Evolutionary conservation across 2,888 invertebrate species (phyloP).

Genomic region (Anthrax anthrax): DNA sequence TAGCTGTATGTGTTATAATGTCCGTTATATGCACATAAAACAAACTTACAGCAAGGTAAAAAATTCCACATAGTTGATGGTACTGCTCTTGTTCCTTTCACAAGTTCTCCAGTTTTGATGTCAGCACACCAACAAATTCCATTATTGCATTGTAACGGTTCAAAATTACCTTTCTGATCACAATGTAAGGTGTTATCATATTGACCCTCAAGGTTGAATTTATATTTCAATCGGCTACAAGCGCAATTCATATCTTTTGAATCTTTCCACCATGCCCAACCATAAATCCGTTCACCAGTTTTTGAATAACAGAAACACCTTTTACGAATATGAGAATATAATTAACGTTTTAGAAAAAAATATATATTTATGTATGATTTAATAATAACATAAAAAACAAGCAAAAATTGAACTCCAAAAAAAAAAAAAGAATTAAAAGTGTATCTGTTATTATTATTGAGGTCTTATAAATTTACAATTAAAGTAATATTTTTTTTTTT

Average conservation of each 20-base stretch:
- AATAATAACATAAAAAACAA: too few relatives aligned
- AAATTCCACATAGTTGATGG: constrained; percentile 42
- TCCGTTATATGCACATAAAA: too few relatives aligned
- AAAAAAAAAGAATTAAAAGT: too few relatives aligned
- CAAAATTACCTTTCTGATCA: constrained; percentile 48
- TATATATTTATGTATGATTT: too few relatives aligned
- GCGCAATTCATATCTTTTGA: constrained; percentile 44
- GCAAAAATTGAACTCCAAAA: too few relatives aligned
- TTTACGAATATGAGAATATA: constrained; percentile 8
- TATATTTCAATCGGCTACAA: constrained; percentile 45
- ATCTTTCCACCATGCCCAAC: constrained; percentile 44
- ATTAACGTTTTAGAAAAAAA: too few relatives aligned
- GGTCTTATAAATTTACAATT: too few relatives aligned
- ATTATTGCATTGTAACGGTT: constrained; percentile 50
- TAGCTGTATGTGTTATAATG: too few relatives aligned
- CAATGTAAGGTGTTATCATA: constrained; percentile 47
- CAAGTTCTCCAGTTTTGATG: constrained; percentile 43
- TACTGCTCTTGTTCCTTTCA: constrained; percentile 37
- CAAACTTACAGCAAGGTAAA: constrained; percentile 48
- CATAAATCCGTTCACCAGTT: constrained; percentile 47
- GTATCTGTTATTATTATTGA: too few relatives aligned
- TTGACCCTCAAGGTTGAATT: constrained; percentile 32
- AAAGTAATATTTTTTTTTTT: too few relatives aligned
- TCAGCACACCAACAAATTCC: constrained; percentile 57
- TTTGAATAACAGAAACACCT: constrained; percentile 53